phyloP scores from a whole-genome alignment of 2,888 invertebrate species.

The Psylliodes chrysocephalus region DNA sequence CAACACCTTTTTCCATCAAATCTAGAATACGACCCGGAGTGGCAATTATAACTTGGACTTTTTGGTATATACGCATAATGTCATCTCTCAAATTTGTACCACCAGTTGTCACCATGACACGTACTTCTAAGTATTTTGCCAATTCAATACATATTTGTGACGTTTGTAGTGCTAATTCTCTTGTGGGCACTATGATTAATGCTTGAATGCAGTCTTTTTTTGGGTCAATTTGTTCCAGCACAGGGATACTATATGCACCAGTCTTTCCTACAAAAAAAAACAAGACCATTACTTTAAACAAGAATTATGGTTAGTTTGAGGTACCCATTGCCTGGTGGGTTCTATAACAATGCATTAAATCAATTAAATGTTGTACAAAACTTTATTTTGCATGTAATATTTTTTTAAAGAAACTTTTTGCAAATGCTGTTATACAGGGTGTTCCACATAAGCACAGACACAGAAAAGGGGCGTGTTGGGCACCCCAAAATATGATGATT shows the following conservation, averaged over 20 bases:
- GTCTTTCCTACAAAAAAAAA: slow-evolving; percentile 78
- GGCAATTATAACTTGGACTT: slow-evolving; percentile 98
- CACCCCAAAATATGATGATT: no score
- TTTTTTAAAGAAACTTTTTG: no score
- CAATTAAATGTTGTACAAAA: no score
- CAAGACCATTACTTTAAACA: no score
- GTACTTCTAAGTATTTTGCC: slow-evolving; percentile 94
- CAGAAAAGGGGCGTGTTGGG: no score
- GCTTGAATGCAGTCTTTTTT: slow-evolving; percentile 95
- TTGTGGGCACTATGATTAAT: slow-evolving; percentile 96
- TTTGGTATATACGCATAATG: slow-evolving; percentile 99
- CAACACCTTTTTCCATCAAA: slow-evolving; percentile 92
- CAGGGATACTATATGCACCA: slow-evolving; percentile 98
- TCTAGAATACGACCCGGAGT: slow-evolving; percentile 99
- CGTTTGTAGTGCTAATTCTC: slow-evolving; percentile 98
- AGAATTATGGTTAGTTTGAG: no score
- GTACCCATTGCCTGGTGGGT: no score
- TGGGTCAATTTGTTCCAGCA: slow-evolving; percentile 93
- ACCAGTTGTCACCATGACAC: slow-evolving; percentile 99
- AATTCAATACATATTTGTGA: slow-evolving; percentile 99
- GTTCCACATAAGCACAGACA: no score
- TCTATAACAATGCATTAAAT: no score
- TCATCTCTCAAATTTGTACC: slow-evolving; percentile 98
- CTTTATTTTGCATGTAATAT: no score
- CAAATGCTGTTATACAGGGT: no score